A percentile compares a stretch with the other conserved stretches of the same genome.
Evolutionary conservation across 2,888 invertebrate species (phyloP).

Genomic region (Molanna angustata): DNA sequence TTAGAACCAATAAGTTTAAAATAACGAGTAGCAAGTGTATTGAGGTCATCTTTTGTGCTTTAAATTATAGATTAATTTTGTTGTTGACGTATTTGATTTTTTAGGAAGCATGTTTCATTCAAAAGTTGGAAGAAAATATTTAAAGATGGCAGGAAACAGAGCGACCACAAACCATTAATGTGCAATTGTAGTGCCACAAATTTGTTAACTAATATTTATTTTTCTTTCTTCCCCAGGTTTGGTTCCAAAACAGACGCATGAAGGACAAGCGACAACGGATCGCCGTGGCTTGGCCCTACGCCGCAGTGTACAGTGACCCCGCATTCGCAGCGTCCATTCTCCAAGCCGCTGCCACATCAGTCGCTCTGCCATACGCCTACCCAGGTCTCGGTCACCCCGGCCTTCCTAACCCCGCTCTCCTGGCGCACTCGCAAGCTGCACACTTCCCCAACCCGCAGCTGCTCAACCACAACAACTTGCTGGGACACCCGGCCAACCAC

Average conservation of each 20-base stretch:
- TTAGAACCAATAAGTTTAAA: too few relatives aligned
- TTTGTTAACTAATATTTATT: neutral
- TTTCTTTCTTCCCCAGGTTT: conserved; percentile 65
- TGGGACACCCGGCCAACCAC: conserved; percentile 50
- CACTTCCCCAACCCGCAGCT: conserved; percentile 57
- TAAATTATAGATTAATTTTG: too few relatives aligned
- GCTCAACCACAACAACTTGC: conserved; percentile 43
- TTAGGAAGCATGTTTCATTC: too few relatives aligned
- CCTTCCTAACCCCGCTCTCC: conserved; percentile 53
- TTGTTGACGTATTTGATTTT: too few relatives aligned
- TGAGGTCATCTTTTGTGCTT: too few relatives aligned
- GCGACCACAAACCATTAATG: too few relatives aligned
- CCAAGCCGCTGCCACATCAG: conserved; percentile 81
- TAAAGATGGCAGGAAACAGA: too few relatives aligned
- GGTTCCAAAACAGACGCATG: conserved; percentile 98
- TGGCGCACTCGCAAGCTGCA: conserved; percentile 49
- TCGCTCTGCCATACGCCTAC: conserved; percentile 62
- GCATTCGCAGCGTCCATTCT: conserved; percentile 89
- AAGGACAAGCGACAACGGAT: conserved; percentile 96
- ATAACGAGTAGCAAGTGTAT: too few relatives aligned
- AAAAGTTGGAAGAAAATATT: too few relatives aligned
- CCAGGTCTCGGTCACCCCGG: conserved; percentile 46
- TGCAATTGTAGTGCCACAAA: too few relatives aligned
- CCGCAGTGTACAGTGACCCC: conserved; percentile 91
- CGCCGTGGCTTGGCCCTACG: conserved; percentile 93